phyloP scores from a whole-genome alignment of 2,113 vertebrate genomes.

The Tragelaphus buxtoni region DNA sequence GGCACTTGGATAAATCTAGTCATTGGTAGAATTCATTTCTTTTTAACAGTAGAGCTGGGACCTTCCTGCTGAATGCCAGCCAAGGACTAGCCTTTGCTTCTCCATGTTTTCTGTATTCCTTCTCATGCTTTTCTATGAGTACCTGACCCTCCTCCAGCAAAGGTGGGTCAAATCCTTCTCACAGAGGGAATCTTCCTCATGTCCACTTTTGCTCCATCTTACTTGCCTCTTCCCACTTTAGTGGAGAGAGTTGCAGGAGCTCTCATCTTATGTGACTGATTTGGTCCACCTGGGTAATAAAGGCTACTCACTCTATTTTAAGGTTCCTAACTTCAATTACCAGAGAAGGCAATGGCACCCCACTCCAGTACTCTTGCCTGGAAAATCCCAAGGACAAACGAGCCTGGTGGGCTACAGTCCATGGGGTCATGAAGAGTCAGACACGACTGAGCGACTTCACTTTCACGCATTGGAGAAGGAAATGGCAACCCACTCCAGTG shows the following conservation, averaged over 20 bases:
- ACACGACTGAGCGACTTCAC: too few species aligned
- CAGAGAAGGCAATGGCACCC: too few species aligned
- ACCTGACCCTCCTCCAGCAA: neutral
- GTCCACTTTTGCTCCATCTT: neutral
- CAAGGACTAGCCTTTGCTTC: neutral
- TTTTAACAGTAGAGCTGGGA: neutral
- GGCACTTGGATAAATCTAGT: neutral
- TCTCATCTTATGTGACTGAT: neutral
- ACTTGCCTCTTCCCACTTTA: neutral
- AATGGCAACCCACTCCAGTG: too few species aligned
- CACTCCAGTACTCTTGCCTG: too few species aligned
- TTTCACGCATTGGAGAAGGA: too few species aligned
- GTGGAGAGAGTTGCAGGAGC: neutral
- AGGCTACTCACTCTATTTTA: neutral
- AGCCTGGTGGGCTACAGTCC: too few species aligned
- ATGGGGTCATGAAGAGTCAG: too few species aligned
- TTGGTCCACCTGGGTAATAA: neutral
- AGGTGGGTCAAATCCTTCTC: neutral
- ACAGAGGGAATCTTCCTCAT: neutral
- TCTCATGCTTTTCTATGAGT: neutral
- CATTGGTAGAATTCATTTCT: neutral
- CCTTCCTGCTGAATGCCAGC: neutral
- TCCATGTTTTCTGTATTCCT: neutral
- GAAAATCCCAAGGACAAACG: too few species aligned
- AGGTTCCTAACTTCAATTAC: neutral